Evolutionary conservation across 2,113 vertebrate genomes (phyloP).

Genomic region (Xiphorhynchus elegans): DNA sequence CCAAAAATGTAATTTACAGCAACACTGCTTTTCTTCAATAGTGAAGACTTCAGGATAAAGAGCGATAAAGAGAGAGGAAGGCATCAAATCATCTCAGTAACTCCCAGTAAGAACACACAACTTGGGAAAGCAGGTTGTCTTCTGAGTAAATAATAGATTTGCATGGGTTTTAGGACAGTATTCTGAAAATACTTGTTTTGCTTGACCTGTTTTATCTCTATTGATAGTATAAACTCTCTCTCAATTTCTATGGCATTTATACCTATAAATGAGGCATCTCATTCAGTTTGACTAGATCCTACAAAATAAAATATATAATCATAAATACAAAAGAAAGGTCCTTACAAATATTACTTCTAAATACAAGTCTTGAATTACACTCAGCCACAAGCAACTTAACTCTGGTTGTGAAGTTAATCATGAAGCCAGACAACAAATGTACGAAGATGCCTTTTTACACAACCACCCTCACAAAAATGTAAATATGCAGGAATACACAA

Average conservation of each 20-base stretch:
- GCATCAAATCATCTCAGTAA: not conserved
- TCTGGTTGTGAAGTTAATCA: not conserved
- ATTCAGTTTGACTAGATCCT: not conserved
- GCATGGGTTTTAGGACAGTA: not conserved
- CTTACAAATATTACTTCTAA: not conserved
- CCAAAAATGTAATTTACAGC: not conserved
- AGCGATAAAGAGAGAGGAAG: not conserved
- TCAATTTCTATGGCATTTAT: not conserved
- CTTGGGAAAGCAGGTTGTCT: not conserved
- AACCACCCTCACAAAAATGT: not conserved
- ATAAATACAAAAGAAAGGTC: not conserved
- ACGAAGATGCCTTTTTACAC: not conserved
- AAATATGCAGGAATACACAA: not conserved
- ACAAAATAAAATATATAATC: not conserved
- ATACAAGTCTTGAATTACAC: not conserved
- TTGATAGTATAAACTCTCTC: not conserved
- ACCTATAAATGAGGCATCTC: not conserved
- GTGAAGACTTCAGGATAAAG: not conserved
- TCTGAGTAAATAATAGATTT: not conserved
- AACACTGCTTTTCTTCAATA: not conserved
- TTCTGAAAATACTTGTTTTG: not conserved
- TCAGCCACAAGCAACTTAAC: not conserved
- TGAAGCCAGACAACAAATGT: not conserved
- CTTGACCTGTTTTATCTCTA: not conserved
- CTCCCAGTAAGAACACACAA: not conserved